Conservation (phyloP, 2,113 vertebrate species). For the Campylomormyrus numenius region DNA sequence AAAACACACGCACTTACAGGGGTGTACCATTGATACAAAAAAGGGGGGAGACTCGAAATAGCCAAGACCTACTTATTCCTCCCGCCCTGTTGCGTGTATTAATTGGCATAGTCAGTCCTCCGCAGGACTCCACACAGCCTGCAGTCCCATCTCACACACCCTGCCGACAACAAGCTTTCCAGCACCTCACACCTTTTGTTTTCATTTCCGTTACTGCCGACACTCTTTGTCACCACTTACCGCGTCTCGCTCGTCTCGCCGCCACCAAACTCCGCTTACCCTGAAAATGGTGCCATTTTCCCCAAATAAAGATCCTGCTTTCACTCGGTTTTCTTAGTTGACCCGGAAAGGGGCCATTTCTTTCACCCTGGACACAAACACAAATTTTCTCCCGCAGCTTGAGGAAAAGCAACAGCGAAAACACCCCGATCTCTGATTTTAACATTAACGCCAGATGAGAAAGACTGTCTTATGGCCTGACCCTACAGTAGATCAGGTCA, state of each 20-base stretch:
- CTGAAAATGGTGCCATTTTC: not conserved
- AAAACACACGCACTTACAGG: not conserved
- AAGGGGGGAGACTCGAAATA: not conserved
- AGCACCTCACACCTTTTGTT: not conserved
- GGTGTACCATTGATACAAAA: not conserved
- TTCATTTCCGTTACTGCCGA: not conserved
- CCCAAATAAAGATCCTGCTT: not conserved
- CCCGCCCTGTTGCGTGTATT: not conserved
- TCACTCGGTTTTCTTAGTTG: not conserved
- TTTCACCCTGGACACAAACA: not conserved
- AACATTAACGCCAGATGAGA: not conserved
- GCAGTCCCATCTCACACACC: not conserved
- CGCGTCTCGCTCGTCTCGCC: not conserved
- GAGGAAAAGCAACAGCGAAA: not conserved
- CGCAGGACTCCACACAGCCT: not conserved
- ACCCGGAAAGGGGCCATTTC: not conserved
- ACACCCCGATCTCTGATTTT: not conserved
- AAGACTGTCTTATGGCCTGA: not conserved
- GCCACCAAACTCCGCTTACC: not conserved
- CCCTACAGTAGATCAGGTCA: not conserved
- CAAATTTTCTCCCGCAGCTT: not conserved
- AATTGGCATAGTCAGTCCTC: not conserved
- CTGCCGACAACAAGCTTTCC: not conserved
- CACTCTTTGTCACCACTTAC: not conserved
- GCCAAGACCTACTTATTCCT: not conserved